These are phyloP conservation scores for Regulus satrapa DNA, from an alignment of 2,113 vertebrate species.

Conservation along the genomic window DNA sequence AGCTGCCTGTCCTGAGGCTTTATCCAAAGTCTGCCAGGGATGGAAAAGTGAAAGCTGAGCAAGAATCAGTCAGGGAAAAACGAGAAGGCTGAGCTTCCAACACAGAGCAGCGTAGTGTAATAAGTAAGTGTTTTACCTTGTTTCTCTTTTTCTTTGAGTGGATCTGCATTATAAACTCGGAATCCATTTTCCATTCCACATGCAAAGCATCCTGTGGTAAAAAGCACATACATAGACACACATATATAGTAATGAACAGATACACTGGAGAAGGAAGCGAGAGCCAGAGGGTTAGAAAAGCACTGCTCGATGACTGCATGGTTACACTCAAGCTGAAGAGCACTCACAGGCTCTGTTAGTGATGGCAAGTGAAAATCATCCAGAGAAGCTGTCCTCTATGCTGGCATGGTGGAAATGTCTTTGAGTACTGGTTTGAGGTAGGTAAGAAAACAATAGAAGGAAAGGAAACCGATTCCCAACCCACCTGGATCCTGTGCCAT, in stretches of 20 bases:
- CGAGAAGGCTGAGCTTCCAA: neutral
- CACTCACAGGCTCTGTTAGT: neutral
- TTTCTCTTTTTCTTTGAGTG: slow-evolving; percentile 98
- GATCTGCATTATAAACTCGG: slow-evolving; percentile 97
- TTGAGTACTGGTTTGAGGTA: neutral
- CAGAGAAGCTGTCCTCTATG: neutral
- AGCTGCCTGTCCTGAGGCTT: neutral
- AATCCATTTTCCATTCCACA: slow-evolving; percentile 99
- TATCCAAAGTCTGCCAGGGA: neutral
- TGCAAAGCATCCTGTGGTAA: slow-evolving; percentile 90
- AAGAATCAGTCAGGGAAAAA: neutral
- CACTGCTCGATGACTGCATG: neutral
- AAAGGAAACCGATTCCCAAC: neutral
- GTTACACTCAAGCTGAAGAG: neutral
- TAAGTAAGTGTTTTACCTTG: slow-evolving; percentile 82
- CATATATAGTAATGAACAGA: neutral
- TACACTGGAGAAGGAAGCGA: neutral
- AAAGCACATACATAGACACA: neutral
- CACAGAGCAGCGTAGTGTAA: neutral
- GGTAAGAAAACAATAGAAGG: neutral
- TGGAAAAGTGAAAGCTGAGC: neutral
- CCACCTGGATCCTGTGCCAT: neutral
- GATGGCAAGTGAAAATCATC: neutral
- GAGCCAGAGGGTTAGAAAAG: neutral
- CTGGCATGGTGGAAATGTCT: neutral